Evolutionary conservation across 2,888 invertebrate species (phyloP).

Genomic region (Sisyra terminalis): DNA sequence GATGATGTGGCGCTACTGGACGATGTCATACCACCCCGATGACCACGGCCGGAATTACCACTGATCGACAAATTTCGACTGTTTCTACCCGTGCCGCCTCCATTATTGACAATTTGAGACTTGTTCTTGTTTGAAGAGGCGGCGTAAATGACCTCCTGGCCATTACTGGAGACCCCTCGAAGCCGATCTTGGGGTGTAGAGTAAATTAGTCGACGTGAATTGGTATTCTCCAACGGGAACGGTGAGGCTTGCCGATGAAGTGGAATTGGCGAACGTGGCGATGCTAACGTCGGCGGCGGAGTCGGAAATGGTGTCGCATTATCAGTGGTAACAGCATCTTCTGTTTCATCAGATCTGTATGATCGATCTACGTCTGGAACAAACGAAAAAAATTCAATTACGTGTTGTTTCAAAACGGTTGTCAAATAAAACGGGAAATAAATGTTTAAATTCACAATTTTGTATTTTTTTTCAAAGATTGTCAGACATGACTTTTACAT

Average conservation of each 20-base stretch:
- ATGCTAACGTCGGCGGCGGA: constrained; percentile 31
- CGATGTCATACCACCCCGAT: constrained; percentile 34
- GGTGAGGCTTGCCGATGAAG: constrained; percentile 50
- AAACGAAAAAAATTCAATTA: not conserved
- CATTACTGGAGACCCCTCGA: constrained; percentile 15
- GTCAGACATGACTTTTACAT: too few relatives aligned
- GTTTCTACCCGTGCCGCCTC: constrained; percentile 16
- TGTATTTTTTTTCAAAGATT: too few relatives aligned
- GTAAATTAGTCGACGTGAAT: constrained; percentile 37
- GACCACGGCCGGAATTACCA: constrained; percentile 24
- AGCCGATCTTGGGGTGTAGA: constrained; percentile 28
- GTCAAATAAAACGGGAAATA: not conserved
- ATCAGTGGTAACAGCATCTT: constrained; percentile 36
- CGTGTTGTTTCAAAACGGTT: not conserved
- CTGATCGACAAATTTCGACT: constrained; percentile 23
- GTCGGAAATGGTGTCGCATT: constrained; percentile 37
- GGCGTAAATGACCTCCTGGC: constrained; percentile 21
- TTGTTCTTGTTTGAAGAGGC: not conserved
- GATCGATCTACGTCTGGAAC: constrained; percentile 49
- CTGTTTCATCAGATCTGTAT: constrained; percentile 51
- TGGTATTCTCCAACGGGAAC: constrained; percentile 52
- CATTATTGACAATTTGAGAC: not conserved
- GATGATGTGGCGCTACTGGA: constrained; percentile 36
- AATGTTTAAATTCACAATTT: too few relatives aligned
- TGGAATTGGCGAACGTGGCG: constrained; percentile 38